phyloP scores from a whole-genome alignment of 2,797 vertebrate species.

The Myotis myotis region DNA sequence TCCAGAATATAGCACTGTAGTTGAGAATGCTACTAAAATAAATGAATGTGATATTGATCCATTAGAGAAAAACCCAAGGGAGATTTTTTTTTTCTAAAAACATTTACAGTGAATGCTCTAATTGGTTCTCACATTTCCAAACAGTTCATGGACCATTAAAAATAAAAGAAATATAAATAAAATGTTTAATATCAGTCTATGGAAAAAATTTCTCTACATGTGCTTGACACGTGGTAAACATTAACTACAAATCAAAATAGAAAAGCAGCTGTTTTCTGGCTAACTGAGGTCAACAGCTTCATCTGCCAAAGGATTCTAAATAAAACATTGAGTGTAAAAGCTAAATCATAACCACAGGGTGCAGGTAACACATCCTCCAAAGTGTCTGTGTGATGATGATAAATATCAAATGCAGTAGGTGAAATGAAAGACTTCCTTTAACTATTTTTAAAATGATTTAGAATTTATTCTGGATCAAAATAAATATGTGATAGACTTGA shows the following conservation, averaged over 20 bases:
- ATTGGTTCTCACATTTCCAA: slow-evolving; percentile 54
- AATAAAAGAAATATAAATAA: slow-evolving; percentile 75
- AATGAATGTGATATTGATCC: neutral
- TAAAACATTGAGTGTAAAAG: slow-evolving; percentile 8
- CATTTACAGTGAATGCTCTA: slow-evolving; percentile 25
- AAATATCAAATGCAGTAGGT: neutral
- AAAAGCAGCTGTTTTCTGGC: slow-evolving; percentile 71
- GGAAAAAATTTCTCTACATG: slow-evolving; percentile 66
- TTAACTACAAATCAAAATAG: slow-evolving; percentile 75
- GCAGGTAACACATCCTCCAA: slow-evolving; percentile 16
- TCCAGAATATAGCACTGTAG: neutral
- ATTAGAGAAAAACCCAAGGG: slow-evolving; percentile 42
- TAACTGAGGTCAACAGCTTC: slow-evolving; percentile 65
- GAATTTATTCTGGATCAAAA: neutral
- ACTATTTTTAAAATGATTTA: neutral
- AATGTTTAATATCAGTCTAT: slow-evolving; percentile 63
- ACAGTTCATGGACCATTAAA: slow-evolving; percentile 45
- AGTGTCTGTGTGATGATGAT: neutral
- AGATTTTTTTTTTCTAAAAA: slow-evolving; percentile 20
- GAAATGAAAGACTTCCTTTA: neutral
- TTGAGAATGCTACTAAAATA: slow-evolving; percentile 58
- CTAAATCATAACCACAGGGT: neutral
- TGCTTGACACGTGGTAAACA: slow-evolving; percentile 63
- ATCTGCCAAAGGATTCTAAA: slow-evolving; percentile 58
- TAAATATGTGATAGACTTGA: neutral